Evolutionary conservation across 2,797 vertebrate genomes (phyloP).

Genomic region (Argya squamiceps): DNA sequence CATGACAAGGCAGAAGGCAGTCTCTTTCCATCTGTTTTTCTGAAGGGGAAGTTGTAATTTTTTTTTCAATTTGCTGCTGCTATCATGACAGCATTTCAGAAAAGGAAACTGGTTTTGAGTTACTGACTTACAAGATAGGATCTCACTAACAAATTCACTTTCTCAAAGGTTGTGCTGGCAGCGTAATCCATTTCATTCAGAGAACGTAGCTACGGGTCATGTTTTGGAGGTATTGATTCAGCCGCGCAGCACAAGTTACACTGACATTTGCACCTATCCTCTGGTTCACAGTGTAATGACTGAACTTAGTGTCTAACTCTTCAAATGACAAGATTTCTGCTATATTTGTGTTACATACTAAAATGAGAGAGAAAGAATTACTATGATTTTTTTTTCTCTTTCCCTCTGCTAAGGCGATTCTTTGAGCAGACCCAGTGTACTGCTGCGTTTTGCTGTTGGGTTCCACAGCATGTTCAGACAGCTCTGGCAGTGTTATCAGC

Average conservation of each 20-base stretch:
- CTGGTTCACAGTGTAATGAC: background rate
- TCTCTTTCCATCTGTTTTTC: background rate
- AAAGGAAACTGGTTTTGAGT: conserved; percentile 24
- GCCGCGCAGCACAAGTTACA: background rate
- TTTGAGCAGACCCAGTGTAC: background rate
- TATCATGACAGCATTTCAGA: background rate
- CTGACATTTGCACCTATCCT: background rate
- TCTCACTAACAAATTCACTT: conserved; percentile 16
- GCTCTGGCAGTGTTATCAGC: background rate
- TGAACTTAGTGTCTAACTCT: background rate
- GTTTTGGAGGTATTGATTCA: background rate
- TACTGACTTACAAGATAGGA: conserved; percentile 22
- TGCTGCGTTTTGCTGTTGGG: rapidly evolving
- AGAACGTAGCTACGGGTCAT: background rate
- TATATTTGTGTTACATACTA: background rate
- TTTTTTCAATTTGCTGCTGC: background rate
- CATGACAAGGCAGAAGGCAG: background rate
- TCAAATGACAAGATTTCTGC: background rate
- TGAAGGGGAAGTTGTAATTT: background rate
- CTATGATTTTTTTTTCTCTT: background rate
- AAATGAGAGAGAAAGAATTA: background rate
- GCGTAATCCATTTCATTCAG: conserved; percentile 2
- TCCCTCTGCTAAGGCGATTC: background rate
- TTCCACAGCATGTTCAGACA: background rate
- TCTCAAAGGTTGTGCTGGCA: background rate